Evolutionary conservation across 2,113 vertebrate genomes (phyloP).

Genomic region (Lasiurus borealis): DNA sequence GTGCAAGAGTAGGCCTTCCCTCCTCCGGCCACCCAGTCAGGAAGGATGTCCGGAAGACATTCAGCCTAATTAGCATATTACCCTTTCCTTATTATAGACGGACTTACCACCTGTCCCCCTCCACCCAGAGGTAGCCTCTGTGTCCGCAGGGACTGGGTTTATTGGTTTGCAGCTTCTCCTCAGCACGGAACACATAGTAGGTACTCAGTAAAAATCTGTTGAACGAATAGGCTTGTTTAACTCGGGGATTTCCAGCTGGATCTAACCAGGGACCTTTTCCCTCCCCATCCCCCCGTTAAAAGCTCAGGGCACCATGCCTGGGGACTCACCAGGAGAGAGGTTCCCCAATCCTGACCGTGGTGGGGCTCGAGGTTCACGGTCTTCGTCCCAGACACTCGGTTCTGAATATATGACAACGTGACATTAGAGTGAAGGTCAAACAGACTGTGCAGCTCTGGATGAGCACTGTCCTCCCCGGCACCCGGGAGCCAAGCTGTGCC

Average conservation of each 20-base stretch:
- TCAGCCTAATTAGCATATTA: too few relatives aligned
- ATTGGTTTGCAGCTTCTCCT: not conserved
- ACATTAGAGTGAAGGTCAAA: not conserved
- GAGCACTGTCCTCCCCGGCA: not conserved
- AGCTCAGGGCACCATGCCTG: not conserved
- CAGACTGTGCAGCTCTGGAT: not conserved
- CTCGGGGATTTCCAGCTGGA: not conserved
- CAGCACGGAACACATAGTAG: not conserved
- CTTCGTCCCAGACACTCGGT: not conserved
- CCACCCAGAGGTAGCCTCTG: not conserved
- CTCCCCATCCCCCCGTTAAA: not conserved
- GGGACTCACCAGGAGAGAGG: not conserved
- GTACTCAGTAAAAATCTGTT: not conserved
- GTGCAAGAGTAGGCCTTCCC: too few relatives aligned
- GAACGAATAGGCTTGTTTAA: not conserved
- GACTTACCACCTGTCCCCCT: too few relatives aligned
- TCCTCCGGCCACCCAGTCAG: too few relatives aligned
- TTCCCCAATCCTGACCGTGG: not conserved
- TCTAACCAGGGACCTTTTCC: not conserved
- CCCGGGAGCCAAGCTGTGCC: not conserved
- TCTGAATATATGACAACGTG: not conserved
- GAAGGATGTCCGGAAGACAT: too few relatives aligned
- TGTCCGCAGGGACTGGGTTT: not conserved
- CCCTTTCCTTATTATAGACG: too few relatives aligned
- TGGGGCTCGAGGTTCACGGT: not conserved